These are phyloP conservation scores for Anguilla japonica DNA, from an alignment of 2,113 vertebrate genomes.

Conservation along the genomic window DNA sequence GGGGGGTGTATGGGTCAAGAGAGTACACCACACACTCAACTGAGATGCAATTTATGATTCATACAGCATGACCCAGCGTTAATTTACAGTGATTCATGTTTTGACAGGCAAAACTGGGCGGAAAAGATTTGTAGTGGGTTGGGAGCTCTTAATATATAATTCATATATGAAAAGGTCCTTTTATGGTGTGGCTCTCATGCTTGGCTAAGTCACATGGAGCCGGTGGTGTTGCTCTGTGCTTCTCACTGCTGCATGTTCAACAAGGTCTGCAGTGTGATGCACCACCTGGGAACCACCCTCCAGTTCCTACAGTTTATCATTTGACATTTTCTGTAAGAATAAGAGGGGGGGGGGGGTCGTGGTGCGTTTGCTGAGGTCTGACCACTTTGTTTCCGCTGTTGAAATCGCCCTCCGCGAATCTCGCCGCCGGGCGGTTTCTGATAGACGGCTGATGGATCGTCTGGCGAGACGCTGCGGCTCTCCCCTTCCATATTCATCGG, in stretches of 20 bases:
- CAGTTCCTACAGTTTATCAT: no score
- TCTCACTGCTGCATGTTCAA: neutral
- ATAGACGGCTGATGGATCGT: neutral
- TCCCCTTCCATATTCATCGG: neutral
- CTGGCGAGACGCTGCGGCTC: neutral
- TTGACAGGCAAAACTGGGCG: neutral
- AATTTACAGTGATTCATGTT: constrained; percentile 16
- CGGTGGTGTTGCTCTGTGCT: neutral
- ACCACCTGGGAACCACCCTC: no score
- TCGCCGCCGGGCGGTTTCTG: neutral
- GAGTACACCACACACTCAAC: neutral
- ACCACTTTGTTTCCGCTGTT: no score
- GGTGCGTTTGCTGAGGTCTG: no score
- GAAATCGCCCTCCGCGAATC: no score
- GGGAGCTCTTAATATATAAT: constrained; percentile 20
- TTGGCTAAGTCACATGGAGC: neutral
- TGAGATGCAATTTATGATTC: neutral
- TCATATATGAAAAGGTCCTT: neutral
- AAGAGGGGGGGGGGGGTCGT: no score
- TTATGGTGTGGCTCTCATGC: neutral
- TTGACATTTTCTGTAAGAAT: no score
- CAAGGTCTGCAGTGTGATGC: no score
- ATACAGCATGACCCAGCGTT: neutral
- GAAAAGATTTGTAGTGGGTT: neutral
- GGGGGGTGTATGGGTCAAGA: neutral